Percentiles rank a stretch among this genome's conserved stretches.
phyloP scores from a whole-genome alignment of 2,113 vertebrate genomes.

The Cololabis saira region DNA sequence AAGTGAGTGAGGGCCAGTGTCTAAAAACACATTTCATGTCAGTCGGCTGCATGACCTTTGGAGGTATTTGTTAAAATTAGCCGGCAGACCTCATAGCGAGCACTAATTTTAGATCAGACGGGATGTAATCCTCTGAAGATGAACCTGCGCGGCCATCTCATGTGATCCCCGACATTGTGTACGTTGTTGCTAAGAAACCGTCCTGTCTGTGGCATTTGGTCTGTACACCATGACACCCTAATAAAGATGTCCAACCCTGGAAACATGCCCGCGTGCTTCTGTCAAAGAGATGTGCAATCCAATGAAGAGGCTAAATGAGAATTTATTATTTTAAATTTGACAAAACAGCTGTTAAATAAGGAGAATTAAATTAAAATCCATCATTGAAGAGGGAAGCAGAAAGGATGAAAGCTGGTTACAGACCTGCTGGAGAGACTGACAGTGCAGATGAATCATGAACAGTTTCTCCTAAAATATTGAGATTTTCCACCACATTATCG shows the following conservation, averaged over 20 bases:
- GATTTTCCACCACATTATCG: too few relatives aligned
- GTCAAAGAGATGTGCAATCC: too few relatives aligned
- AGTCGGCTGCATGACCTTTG: conserved; percentile 50
- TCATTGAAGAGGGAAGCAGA: conserved; percentile 37
- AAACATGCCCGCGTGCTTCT: neutral
- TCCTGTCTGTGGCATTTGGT: conserved; percentile 62
- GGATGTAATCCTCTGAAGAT: conserved; percentile 50
- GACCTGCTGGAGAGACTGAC: neutral
- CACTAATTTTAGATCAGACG: conserved; percentile 51
- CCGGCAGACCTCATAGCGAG: conserved; percentile 15
- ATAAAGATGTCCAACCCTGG: conserved; percentile 47
- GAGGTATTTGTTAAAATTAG: conserved; percentile 55
- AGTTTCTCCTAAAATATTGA: too few relatives aligned
- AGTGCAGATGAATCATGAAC: too few relatives aligned
- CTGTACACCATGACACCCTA: conserved; percentile 32
- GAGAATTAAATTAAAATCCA: conserved; percentile 54
- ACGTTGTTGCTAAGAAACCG: conserved; percentile 69
- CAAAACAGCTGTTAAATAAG: conserved; percentile 65
- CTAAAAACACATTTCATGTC: conserved; percentile 58
- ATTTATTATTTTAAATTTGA: too few relatives aligned
- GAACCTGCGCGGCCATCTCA: conserved; percentile 48
- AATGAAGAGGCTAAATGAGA: too few relatives aligned
- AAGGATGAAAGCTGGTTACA: conserved; percentile 36
- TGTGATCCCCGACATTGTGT: conserved; percentile 55
- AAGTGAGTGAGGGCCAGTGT: too few relatives aligned